Percentiles rank a stretch among this genome's conserved stretches.
Conservation (phyloP, 2,797 vertebrate species). For the Scarus forsteni region DNA sequence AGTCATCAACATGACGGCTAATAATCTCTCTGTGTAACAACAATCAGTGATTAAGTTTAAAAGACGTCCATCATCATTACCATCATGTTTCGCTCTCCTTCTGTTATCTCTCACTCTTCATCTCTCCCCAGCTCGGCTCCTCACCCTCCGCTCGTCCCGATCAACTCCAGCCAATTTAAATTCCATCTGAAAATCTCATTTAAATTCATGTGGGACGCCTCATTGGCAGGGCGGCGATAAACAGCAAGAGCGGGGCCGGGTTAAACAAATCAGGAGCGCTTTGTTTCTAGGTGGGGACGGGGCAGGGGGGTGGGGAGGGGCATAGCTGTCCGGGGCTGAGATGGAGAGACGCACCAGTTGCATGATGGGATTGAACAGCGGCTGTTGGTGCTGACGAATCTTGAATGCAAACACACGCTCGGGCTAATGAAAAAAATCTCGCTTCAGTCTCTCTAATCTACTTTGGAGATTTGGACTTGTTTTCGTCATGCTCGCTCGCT, state of each 20-base stretch:
- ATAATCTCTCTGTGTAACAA: background rate
- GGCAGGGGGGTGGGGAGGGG: background rate
- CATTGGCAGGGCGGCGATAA: conserved; percentile 30
- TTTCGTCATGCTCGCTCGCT: conserved; percentile 40
- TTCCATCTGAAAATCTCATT: conserved; percentile 40
- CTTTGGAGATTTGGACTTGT: conserved; percentile 49
- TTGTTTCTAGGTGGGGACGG: background rate
- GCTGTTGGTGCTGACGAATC: background rate
- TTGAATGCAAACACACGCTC: conserved; percentile 5
- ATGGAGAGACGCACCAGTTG: conserved; percentile 3
- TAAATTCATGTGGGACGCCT: conserved; percentile 41
- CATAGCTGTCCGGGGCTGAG: background rate
- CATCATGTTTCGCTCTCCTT: background rate
- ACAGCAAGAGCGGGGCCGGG: conserved; percentile 21
- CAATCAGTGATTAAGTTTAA: background rate
- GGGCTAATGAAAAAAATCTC: conserved; percentile 29
- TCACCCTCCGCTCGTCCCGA: conserved; percentile 5
- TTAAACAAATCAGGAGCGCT: conserved; percentile 3
- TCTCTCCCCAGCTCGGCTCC: background rate
- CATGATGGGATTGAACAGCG: conserved; percentile 26
- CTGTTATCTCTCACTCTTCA: conserved; percentile 16
- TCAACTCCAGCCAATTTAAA: conserved; percentile 39
- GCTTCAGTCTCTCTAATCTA: conserved; percentile 48
- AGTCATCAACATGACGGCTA: background rate
- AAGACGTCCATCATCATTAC: conserved; percentile 2